A percentile compares a stretch with the other conserved stretches of the same genome.
Evolutionary conservation across 1,140 invertebrate genomes (phyloP).

Genomic region (Parapsyche elsis): DNA sequence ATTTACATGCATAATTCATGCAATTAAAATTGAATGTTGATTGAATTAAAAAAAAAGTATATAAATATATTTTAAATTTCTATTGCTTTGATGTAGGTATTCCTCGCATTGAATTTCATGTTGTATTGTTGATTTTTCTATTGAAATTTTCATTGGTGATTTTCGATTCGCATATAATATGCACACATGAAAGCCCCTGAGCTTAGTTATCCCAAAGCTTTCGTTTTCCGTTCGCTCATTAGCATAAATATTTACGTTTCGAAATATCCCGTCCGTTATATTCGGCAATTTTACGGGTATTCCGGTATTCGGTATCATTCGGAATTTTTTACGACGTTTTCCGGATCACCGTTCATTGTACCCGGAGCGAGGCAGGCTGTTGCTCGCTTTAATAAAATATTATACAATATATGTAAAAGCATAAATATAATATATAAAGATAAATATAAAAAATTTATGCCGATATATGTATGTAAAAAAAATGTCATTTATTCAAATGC

Average conservation of each 20-base stretch:
- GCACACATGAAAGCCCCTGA: not conserved
- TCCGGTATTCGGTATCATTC: constrained; percentile 36
- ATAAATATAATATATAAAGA: no score
- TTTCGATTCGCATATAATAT: no score
- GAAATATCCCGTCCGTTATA: constrained; percentile 42
- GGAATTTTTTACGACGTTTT: constrained; percentile 33
- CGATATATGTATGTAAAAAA: no score
- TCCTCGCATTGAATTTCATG: not conserved
- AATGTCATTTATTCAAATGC: no score
- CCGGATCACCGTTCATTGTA: constrained; percentile 21
- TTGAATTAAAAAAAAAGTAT: no score
- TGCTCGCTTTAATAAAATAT: not conserved
- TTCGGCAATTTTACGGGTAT: constrained; percentile 40
- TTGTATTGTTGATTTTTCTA: not conserved
- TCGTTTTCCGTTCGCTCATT: constrained; percentile 33
- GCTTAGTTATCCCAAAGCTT: constrained; percentile 16
- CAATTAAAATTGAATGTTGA: no score
- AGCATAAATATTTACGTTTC: constrained; percentile 44
- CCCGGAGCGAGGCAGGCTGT: not conserved
- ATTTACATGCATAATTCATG: no score
- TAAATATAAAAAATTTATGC: no score
- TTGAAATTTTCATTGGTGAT: constrained; percentile 7
- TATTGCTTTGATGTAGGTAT: no score
- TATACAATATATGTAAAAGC: no score
- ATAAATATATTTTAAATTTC: no score